phyloP scores from a whole-genome alignment of 2,113 vertebrate genomes.

The Carollia perspicillata region DNA sequence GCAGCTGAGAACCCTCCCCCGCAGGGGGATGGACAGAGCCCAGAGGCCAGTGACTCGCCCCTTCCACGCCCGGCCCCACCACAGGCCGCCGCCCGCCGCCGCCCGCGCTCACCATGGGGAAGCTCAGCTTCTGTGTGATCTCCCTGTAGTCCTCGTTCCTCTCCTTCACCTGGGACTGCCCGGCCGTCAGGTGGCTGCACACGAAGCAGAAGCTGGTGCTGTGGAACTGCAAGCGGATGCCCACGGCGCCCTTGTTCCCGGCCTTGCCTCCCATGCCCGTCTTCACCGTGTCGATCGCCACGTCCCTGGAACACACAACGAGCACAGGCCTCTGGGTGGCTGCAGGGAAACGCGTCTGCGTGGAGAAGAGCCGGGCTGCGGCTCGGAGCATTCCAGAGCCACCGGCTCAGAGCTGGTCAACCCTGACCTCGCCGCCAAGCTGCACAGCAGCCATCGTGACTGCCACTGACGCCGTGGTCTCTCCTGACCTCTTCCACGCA shows the following conservation, averaged over 20 bases:
- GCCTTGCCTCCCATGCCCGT: slow-evolving; percentile 88
- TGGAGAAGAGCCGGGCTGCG: fast-evolving
- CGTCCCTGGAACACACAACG: slow-evolving; percentile 76
- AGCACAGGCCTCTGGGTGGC: not conserved
- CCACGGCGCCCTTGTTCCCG: slow-evolving; percentile 87
- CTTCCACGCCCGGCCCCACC: fast-evolving
- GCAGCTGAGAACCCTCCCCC: not conserved
- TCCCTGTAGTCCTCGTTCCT: slow-evolving; percentile 87
- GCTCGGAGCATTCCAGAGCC: fast-evolving
- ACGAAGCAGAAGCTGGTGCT: slow-evolving; percentile 87
- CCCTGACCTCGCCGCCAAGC: fast-evolving
- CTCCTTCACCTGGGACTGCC: slow-evolving; percentile 87
- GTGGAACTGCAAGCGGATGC: slow-evolving; percentile 86
- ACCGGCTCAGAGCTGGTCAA: fast-evolving
- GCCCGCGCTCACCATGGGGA: slow-evolving; percentile 82
- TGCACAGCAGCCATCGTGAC: fast-evolving
- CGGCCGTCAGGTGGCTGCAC: slow-evolving; percentile 87
- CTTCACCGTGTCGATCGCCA: slow-evolving; percentile 87
- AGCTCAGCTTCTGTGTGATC: slow-evolving; percentile 87
- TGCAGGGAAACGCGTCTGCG: not conserved
- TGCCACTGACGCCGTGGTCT: fast-evolving
- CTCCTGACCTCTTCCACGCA: fast-evolving
- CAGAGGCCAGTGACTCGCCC: fast-evolving
- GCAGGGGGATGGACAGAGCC: fast-evolving
- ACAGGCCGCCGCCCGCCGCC: fast-evolving